Conservation (phyloP, 2,888 invertebrate genomes). For the Lithodes maja region DNA sequence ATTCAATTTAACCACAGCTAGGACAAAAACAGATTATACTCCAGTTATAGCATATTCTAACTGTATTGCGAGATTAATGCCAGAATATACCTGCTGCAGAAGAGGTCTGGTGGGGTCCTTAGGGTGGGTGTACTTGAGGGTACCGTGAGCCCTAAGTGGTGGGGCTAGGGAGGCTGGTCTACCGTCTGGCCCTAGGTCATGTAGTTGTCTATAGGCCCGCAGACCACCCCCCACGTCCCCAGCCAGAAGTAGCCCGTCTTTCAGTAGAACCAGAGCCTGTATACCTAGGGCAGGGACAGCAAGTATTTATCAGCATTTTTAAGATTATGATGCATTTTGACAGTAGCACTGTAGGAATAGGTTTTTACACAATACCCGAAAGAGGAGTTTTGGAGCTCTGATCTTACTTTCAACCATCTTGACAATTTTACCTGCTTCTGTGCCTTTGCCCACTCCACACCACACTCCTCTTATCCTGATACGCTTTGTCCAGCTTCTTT, state of each 20-base stretch:
- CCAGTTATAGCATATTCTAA: too few relatives aligned
- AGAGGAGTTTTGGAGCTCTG: too few relatives aligned
- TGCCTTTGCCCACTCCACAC: background rate
- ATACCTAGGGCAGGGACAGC: conserved; percentile 11
- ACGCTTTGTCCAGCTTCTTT: background rate
- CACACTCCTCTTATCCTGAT: background rate
- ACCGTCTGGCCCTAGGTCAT: conserved; percentile 26
- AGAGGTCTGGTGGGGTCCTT: conserved; percentile 66
- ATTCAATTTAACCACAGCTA: too few relatives aligned
- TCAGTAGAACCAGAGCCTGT: conserved; percentile 48
- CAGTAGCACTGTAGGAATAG: too few relatives aligned
- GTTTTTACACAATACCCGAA: too few relatives aligned
- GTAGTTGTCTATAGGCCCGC: conserved; percentile 52
- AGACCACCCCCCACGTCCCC: conserved; percentile 61
- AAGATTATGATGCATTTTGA: background rate
- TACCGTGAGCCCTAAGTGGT: conserved; percentile 58
- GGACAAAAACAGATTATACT: too few relatives aligned
- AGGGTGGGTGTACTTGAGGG: conserved; percentile 63
- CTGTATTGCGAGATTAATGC: too few relatives aligned
- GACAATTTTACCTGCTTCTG: background rate
- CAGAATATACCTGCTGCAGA: conserved; percentile 53
- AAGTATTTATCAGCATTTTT: background rate
- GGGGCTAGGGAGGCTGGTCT: conserved; percentile 39
- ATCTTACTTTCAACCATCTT: too few relatives aligned
- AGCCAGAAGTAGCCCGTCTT: conserved; percentile 49